Conservation (phyloP, 1,140 invertebrate species). For the Bombus turneri region DNA sequence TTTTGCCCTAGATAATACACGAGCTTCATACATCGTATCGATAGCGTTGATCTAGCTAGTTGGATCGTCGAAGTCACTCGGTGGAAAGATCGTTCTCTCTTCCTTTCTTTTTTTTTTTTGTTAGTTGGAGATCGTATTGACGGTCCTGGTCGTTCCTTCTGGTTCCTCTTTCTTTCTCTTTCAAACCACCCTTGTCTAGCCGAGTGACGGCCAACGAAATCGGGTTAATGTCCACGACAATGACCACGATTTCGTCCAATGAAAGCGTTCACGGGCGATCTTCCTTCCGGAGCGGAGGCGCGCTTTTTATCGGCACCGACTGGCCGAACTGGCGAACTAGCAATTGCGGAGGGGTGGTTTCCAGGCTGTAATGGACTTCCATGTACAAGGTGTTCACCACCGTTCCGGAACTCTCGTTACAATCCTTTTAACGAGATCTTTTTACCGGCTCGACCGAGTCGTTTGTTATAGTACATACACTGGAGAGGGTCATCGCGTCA, state of each 20-base stretch:
- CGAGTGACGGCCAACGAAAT: conserved; percentile 31
- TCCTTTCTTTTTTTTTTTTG: conserved; percentile 2
- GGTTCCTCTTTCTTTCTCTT: not conserved
- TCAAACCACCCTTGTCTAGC: not conserved
- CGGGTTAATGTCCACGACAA: conserved; percentile 57
- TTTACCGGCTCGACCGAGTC: not conserved
- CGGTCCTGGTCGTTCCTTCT: conserved; percentile 10
- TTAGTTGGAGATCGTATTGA: conserved; percentile 23
- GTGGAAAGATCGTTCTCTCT: conserved; percentile 4
- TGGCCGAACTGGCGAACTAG: not conserved
- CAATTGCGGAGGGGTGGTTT: not conserved
- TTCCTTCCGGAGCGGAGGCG: conserved; percentile 2
- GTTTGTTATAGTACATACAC: conserved; percentile 20
- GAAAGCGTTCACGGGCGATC: conserved; percentile 42
- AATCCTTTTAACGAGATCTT: conserved; percentile 43
- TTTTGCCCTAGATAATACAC: conserved; percentile 27
- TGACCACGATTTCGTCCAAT: conserved; percentile 42
- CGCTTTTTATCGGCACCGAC: conserved; percentile 32
- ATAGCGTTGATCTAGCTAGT: conserved; percentile 49
- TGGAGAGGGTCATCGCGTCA: not conserved
- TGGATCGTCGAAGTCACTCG: conserved; percentile 35
- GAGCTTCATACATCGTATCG: not conserved
- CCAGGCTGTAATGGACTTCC: conserved; percentile 4
- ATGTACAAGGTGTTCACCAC: conserved; percentile 16
- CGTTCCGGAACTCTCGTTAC: conserved; percentile 29